Percentiles rank a stretch among this genome's conserved stretches.
Conservation (phyloP, 2,888 invertebrate genomes). For the Eubasilissa splendida region DNA sequence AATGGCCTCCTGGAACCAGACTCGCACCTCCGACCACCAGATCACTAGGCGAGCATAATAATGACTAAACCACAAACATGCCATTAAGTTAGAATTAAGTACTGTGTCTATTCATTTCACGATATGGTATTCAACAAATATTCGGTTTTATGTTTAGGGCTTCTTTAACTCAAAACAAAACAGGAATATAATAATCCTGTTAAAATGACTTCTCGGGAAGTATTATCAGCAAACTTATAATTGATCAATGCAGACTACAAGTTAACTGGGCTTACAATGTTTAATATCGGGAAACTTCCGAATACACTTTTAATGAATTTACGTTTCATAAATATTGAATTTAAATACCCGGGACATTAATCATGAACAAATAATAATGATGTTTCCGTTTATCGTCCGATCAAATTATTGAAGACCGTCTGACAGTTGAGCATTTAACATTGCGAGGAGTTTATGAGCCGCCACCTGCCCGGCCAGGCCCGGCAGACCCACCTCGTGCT, state of each 20-base stretch:
- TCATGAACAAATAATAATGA: conserved; percentile 46
- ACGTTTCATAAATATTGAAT: conserved; percentile 2
- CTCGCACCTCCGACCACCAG: no score
- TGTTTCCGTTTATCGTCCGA: conserved; percentile 46
- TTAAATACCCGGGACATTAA: conserved; percentile 41
- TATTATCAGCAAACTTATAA: conserved; percentile 22
- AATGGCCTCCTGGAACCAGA: no score
- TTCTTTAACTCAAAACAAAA: no score
- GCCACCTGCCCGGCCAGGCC: background rate
- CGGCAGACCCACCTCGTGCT: background rate
- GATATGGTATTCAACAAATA: no score
- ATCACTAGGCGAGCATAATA: no score
- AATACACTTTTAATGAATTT: conserved; percentile 29
- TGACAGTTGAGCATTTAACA: conserved; percentile 41
- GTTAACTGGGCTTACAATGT: background rate
- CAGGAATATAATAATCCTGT: background rate
- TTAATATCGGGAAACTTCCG: conserved; percentile 1
- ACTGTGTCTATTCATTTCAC: no score
- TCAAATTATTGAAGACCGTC: conserved; percentile 48
- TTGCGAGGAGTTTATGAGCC: conserved; percentile 39
- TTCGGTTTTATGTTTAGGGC: no score
- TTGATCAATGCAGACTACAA: conserved; percentile 14
- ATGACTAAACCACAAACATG: no score
- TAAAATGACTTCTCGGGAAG: background rate
- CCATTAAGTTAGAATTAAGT: no score